Evolutionary conservation across 2,888 invertebrate genomes (phyloP), one percentile per base, ranked within the genome.

Genomic region (Drosophila borborema): DNA sequence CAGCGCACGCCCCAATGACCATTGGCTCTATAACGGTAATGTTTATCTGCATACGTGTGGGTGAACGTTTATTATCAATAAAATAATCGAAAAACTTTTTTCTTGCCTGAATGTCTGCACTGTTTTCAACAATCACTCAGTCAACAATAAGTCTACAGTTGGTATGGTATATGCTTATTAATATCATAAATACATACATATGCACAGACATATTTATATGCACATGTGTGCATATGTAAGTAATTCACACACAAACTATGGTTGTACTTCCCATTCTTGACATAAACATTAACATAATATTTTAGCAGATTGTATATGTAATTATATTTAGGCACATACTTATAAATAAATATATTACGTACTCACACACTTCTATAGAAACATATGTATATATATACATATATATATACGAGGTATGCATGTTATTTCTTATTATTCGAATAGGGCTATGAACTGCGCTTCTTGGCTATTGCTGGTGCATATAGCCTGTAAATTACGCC

Each of bases 1-100:
- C 64, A 79, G 23, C 53, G 34, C 81, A 77, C 79, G 81, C 66
- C 73, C 36, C 46, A 54, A 41, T 76, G 67, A 62, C 71, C 61
- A 70, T 28, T 71, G 34, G 23, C 64, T n/a, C 43, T 49, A 49
- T 77, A 80, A 77, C 80, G 63, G 61, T 72, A 64, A 56, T 65
- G 60, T 59, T 7, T 6, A 55, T 58, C 46, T 76, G 34, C 23
- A 14, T 49, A 59, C 18, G 70, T 76, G 64, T 64, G 34, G 51
- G 70, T 40, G 49, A 55, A 38, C 49, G 61, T 62, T 69, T 68
- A 59, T 69, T 43, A 56, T 53, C 34, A 51, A 68, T 69, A 53
- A 62, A 62, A 55, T 56, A 41, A 55, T 41, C 45, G 43, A 46
- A 38, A 54, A 45, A 23, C 0, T 23, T 45, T 41, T 18, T 61